These are phyloP conservation scores for Sphyrna mokarran DNA, from an alignment of 2,113 vertebrate genomes.

Conservation along the genomic window DNA sequence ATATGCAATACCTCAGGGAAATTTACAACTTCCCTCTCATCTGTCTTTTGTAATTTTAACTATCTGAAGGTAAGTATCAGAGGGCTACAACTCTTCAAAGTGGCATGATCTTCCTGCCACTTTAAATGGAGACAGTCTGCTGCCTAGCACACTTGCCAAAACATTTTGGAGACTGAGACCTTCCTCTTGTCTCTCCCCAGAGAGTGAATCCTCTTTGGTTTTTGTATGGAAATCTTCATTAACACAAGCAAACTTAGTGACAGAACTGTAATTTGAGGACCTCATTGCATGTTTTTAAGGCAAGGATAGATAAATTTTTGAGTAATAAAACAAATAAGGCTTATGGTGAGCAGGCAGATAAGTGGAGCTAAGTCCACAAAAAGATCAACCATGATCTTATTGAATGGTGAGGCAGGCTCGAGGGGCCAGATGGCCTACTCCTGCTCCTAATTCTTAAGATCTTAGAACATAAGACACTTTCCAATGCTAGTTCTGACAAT, in stretches of 20 bases:
- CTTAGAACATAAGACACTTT: no score
- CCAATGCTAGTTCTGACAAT: no score
- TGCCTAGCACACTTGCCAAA: slow-evolving; percentile 51
- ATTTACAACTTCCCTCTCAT: neutral
- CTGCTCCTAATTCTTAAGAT: no score
- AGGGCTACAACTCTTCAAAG: neutral
- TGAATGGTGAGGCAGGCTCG: no score
- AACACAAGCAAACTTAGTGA: slow-evolving; percentile 10
- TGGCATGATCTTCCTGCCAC: neutral
- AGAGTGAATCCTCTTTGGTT: neutral
- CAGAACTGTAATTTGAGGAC: slow-evolving; percentile 26
- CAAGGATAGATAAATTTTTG: no score
- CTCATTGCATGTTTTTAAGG: slow-evolving; percentile 20
- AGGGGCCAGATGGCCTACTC: no score
- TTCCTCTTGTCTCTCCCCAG: neutral
- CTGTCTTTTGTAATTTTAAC: neutral
- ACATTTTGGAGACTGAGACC: neutral
- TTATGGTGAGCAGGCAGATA: no score
- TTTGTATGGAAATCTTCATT: slow-evolving; percentile 17
- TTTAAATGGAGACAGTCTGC: slow-evolving; percentile 72
- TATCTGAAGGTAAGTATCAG: neutral
- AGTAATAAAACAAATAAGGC: no score
- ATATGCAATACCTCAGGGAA: neutral
- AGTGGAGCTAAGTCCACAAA: no score
- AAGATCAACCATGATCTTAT: no score